These are phyloP conservation scores for Teinopalpus imperialis DNA, from an alignment of 2,888 invertebrate genomes.

Conservation along the genomic window DNA sequence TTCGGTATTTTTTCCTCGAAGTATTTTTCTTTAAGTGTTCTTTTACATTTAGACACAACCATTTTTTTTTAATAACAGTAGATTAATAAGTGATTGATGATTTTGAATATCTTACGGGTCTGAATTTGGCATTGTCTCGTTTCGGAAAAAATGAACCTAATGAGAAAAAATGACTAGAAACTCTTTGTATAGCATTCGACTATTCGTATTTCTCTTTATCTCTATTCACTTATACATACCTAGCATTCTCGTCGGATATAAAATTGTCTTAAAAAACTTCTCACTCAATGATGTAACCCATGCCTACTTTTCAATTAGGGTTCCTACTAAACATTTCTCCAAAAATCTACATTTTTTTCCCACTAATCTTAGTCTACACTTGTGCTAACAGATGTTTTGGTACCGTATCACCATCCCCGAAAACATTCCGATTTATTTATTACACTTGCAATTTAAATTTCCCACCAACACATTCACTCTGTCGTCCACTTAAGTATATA, in stretches of 20 bases:
- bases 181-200: constrained; percentile 42
- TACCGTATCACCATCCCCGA: constrained; percentile 36
- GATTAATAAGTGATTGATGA: constrained; percentile 48
- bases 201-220: constrained; percentile 36
- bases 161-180: constrained; percentile 45
- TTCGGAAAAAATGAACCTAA: constrained; percentile 42
- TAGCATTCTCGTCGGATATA: constrained; percentile 56
- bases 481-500: constrained; percentile 2
- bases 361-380: constrained; percentile 64
- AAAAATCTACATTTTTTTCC: constrained; percentile 74
- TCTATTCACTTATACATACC: constrained; percentile 36
- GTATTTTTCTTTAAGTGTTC: constrained; percentile 61
- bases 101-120: constrained; percentile 45
- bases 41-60: constrained; percentile 78
- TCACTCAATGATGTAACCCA: constrained; percentile 62
- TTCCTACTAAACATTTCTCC: constrained; percentile 77
- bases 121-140: constrained; percentile 70
- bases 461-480: background rate
- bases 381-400: constrained; percentile 65
- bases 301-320: constrained; percentile 45
- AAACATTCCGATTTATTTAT: background rate
- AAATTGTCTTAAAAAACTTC: constrained; percentile 64
- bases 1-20: constrained; percentile 59
- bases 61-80: constrained; percentile 64
- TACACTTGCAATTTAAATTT: background rate